Evolutionary conservation across 2,113 vertebrate genomes (phyloP).

Genomic region (Aythya baeri): DNA sequence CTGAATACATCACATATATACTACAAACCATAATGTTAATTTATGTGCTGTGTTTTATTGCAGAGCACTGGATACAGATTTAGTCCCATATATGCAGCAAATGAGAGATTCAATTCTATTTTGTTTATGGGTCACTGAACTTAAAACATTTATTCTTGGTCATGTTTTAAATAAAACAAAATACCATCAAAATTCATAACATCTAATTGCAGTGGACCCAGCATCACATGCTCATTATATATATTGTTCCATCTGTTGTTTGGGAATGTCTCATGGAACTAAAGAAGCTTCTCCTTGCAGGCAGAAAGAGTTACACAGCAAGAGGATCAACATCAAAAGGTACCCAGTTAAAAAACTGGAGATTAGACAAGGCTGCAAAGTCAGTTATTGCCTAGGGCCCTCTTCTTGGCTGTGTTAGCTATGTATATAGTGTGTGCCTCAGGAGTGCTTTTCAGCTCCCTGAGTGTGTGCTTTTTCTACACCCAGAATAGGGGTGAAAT

Average conservation of each 20-base stretch:
- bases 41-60: slow-evolving; percentile 28
- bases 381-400: not conserved
- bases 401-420: not conserved
- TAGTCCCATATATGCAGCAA: not conserved
- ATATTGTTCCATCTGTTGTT: not conserved
- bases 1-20: not conserved
- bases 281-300: not conserved
- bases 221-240: not conserved
- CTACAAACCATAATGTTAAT: not conserved
- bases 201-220: not conserved
- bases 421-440: not conserved
- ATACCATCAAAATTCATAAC: not conserved
- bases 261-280: not conserved
- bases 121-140: not conserved
- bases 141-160: not conserved
- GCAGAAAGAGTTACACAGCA: not conserved
- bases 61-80: not conserved
- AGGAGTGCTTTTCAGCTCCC: not conserved
- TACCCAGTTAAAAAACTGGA: not conserved
- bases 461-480: not conserved
- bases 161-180: not conserved
- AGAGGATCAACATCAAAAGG: not conserved
- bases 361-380: not conserved
- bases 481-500: not conserved
- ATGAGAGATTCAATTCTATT: slow-evolving; percentile 15